These are phyloP conservation scores for Darevskia mixta DNA, from an alignment of 2,797 vertebrate species.

Conservation along the genomic window DNA sequence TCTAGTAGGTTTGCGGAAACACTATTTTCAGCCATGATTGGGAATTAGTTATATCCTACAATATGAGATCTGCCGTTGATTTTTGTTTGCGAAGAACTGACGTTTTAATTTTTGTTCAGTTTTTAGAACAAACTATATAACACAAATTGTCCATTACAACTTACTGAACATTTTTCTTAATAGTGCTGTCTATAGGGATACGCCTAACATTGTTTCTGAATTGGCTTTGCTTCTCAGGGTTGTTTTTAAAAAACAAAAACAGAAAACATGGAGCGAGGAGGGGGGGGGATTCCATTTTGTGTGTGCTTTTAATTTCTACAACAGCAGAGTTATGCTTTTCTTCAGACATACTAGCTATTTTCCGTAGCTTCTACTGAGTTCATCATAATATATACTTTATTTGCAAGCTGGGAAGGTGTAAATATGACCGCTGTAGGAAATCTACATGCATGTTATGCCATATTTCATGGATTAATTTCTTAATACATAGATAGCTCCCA, in stretches of 20 bases:
- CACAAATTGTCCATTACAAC: neutral
- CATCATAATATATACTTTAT: conserved; percentile 34
- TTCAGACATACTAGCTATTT: conserved; percentile 22
- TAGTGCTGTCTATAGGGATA: neutral
- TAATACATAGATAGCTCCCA: neutral
- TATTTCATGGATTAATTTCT: neutral
- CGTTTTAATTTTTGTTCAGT: neutral
- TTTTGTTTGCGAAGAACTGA: neutral
- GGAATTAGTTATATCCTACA: neutral
- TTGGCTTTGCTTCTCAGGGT: neutral
- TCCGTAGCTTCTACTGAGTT: conserved; percentile 33
- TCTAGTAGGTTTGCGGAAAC: neutral
- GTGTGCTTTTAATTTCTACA: neutral
- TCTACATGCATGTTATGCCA: neutral
- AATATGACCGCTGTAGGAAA: neutral
- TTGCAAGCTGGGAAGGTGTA: conserved; percentile 29
- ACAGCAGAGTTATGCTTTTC: neutral
- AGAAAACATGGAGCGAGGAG: too few species aligned
- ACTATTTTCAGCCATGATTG: neutral
- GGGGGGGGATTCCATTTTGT: too few species aligned
- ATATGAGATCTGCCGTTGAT: neutral
- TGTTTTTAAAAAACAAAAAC: too few species aligned
- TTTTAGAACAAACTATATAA: neutral
- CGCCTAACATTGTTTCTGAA: neutral
- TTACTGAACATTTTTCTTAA: neutral